phyloP scores from a whole-genome alignment of 2,113 vertebrate genomes.

The Thamnophis sirtalis region DNA sequence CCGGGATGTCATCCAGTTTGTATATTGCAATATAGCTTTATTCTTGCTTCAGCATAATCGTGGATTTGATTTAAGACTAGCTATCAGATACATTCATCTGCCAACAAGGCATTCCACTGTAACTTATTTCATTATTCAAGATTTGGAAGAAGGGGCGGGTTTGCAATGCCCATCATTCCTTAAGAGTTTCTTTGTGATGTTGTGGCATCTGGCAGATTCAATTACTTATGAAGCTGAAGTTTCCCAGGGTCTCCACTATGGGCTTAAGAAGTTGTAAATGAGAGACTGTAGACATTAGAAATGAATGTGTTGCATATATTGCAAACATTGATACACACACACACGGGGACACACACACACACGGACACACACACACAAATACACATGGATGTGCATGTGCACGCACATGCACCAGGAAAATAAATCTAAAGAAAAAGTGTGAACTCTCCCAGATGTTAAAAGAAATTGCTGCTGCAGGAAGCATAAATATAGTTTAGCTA shows the following conservation, averaged over 20 bases:
- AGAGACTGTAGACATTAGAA: conserved; percentile 16
- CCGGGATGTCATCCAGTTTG: background rate
- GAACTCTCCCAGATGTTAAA: conserved; percentile 56
- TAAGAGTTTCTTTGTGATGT: conserved; percentile 14
- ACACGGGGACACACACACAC: background rate
- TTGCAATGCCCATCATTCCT: conserved; percentile 21
- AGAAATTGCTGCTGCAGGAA: conserved; percentile 31
- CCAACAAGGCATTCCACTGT: conserved; percentile 6
- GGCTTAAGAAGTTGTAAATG: conserved; percentile 29
- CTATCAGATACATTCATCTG: conserved; percentile 15
- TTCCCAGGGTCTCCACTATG: conserved; percentile 25
- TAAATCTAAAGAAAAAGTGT: conserved; percentile 46
- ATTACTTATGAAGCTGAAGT: conserved; percentile 43
- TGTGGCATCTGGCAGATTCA: conserved; percentile 31
- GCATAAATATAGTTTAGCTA: conserved; percentile 61
- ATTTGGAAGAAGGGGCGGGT: conserved; percentile 16
- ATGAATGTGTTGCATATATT: background rate
- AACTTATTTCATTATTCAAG: conserved; percentile 22
- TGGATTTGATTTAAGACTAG: conserved; percentile 5
- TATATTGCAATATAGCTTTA: background rate
- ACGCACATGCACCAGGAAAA: background rate
- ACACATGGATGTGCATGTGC: no score
- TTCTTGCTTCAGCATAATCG: conserved; percentile 23
- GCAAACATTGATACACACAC: no score
- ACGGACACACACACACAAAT: no score